These are phyloP conservation scores for Onychostruthus taczanowskii DNA, from an alignment of 2,113 vertebrate species.

Conservation along the genomic window DNA sequence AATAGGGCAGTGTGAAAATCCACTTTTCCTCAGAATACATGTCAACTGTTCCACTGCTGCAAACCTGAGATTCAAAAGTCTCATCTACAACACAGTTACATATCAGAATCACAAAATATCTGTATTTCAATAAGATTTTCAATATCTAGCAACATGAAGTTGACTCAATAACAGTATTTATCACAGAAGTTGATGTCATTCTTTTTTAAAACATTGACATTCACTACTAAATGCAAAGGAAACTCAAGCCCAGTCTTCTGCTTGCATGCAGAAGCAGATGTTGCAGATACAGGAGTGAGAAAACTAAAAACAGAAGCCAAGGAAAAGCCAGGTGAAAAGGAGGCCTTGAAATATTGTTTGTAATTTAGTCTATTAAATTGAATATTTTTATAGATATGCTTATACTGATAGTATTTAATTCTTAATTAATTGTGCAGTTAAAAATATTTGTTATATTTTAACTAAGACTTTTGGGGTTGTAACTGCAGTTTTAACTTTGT, in stretches of 20 bases:
- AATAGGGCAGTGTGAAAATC: neutral
- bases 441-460: neutral
- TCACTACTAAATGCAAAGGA: neutral
- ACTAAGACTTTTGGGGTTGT: neutral
- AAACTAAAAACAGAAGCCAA: neutral
- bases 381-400: neutral
- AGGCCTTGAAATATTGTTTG: neutral
- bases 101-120: neutral
- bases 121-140: neutral
- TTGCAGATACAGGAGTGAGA: neutral
- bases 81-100: neutral
- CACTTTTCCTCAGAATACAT: conserved; percentile 15
- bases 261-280: neutral
- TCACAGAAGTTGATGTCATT: neutral
- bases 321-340: neutral
- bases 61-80: neutral
- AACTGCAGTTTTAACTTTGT: neutral
- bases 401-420: neutral
- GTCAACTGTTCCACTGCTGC: neutral
- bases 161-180: neutral
- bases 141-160: neutral
- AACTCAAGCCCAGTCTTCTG: neutral
- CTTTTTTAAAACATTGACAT: neutral
- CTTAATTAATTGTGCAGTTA: neutral
- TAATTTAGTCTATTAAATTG: neutral